Percentiles rank a stretch among this genome's conserved stretches.
These are phyloP conservation scores for Halcyon leucocephala DNA, from an alignment of 2,797 vertebrate genomes.

Conservation along the genomic window DNA sequence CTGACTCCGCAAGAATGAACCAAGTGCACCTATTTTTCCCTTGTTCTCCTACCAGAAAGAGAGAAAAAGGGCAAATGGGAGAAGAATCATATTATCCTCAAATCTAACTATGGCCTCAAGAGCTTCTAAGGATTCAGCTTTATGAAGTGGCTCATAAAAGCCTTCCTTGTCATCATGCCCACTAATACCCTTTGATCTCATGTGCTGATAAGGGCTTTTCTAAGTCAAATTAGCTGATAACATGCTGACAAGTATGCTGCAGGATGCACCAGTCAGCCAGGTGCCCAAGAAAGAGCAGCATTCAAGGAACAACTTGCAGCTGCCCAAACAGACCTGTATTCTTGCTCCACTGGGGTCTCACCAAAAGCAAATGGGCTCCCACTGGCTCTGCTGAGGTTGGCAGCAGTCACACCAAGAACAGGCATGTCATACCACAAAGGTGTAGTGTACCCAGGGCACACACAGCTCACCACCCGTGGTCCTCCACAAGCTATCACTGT, in stretches of 20 bases:
- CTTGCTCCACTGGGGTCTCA: fast-evolving
- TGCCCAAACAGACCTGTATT: not conserved
- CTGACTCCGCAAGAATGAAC: not conserved
- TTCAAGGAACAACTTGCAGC: not conserved
- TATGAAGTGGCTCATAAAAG: conserved; percentile 22
- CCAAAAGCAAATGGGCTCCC: not conserved
- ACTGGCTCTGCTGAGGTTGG: not conserved
- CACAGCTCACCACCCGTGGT: not conserved
- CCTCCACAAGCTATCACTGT: no score
- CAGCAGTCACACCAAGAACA: fast-evolving
- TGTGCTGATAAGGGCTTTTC: not conserved
- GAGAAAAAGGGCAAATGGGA: fast-evolving
- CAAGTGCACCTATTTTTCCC: not conserved
- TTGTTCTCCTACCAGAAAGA: conserved; percentile 15
- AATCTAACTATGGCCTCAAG: conserved; percentile 54
- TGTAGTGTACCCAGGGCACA: no score
- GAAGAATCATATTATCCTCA: not conserved
- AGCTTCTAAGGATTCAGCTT: conserved; percentile 30
- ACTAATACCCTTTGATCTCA: conserved; percentile 8
- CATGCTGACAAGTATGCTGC: not conserved
- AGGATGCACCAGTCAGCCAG: not conserved
- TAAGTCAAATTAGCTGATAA: conserved; percentile 12
- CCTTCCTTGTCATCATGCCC: not conserved
- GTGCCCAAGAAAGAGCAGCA: not conserved
- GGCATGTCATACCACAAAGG: not conserved